Percentiles rank a stretch among this genome's conserved stretches.
phyloP scores from a whole-genome alignment of 2,113 vertebrate species.

The Trinectes maculatus region DNA sequence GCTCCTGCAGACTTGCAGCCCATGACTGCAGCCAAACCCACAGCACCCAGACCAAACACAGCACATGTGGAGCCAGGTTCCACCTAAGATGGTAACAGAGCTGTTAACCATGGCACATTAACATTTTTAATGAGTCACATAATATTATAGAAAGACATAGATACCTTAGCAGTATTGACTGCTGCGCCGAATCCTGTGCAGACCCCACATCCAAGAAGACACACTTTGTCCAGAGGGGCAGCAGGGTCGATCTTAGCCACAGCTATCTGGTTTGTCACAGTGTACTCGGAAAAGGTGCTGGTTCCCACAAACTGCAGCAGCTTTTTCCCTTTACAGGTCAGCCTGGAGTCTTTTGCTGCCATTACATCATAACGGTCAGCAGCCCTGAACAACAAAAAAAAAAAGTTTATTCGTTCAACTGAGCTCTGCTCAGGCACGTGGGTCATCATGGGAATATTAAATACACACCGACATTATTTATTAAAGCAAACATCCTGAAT shows the following conservation, averaged over 20 bases:
- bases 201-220: constrained; percentile 84
- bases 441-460: constrained; percentile 50
- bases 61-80: constrained; percentile 85
- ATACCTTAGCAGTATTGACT: constrained; percentile 85
- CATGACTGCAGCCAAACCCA: constrained; percentile 86
- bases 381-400: constrained; percentile 57
- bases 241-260: constrained; percentile 82
- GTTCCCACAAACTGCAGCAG: constrained; percentile 84
- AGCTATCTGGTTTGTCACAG: constrained; percentile 79
- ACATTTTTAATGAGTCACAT: too few relatives aligned
- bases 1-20: constrained; percentile 85
- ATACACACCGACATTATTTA: too few relatives aligned
- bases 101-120: not conserved
- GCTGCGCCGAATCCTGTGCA: constrained; percentile 88
- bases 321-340: constrained; percentile 84
- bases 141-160: too few relatives aligned
- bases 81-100: constrained; percentile 74
- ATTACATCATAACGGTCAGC: constrained; percentile 63
- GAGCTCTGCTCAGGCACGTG: constrained; percentile 83
- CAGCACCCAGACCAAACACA: constrained; percentile 86
- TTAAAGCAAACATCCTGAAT: not conserved
- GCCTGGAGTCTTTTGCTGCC: constrained; percentile 76
- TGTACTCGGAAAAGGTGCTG: constrained; percentile 89
- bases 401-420: constrained; percentile 70
- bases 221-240: constrained; percentile 87